Evolutionary conservation across 1,140 invertebrate genomes (phyloP), one percentile per base, ranked within the genome.

Genomic region (Lepidurus apus): DNA sequence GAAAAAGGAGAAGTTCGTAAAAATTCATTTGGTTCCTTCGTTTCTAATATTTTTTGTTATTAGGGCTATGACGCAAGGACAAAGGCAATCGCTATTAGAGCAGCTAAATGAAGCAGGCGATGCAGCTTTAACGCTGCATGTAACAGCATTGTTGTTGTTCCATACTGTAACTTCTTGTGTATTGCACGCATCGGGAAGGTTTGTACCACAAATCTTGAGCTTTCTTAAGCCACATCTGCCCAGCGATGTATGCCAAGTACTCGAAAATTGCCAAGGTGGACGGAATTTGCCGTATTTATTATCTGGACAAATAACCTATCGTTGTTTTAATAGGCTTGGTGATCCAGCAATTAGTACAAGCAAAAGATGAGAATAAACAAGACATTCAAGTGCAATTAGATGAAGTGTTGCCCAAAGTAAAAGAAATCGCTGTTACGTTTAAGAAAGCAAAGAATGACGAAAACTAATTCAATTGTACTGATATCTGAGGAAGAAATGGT

Each of bases 131-230:
- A 88, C 91, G n/a, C 84, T 98, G 17, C 95, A 98, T 85, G 85
- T 97, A 65, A 89, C 90, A 1, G 89, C 89, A 7, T 88, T 96
- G 73, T 87, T 96, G 42, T 87, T 97, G 26, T 97, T 97, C 82
- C 94, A 93, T 26, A 88, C 89, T 10, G 86, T 91, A 0, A 94
- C 92, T 13, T 91, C 94, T 82, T 90, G 86, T 81, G 93, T 96
- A 85, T 82, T 98, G 17, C 94, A 98, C 84, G 93, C 93, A 11
- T 96, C 95, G 42, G 96, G 96, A 0, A 91, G 94, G 84, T 95
- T 95, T 86, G 93, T 98, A 5, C 91, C 94, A 0, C 87, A 90
- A 26, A 90, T 98, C 80, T 85, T 98, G 26, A 82, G 86, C 1
- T 92, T 90, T 84, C 87, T 98, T 13, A 90, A 92, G 80, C 85